Evolutionary conservation across 2,888 invertebrate genomes (phyloP).

Genomic region (Troglohyphantes excavatus): DNA sequence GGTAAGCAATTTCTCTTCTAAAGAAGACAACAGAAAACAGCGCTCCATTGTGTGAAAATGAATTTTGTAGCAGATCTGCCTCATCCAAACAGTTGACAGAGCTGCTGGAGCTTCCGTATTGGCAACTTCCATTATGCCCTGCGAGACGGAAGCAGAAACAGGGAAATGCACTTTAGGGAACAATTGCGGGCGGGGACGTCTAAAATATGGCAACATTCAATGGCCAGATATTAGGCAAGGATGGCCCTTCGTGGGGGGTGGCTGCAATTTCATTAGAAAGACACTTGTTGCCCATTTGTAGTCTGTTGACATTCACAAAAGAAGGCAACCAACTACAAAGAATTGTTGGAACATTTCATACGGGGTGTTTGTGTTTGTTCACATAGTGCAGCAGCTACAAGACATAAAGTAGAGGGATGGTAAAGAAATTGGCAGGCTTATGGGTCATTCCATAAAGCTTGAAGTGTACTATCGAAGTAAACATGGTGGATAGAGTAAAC

Average conservation of each 20-base stretch:
- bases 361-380: too few relatives aligned
- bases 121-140: not conserved
- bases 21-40: too few relatives aligned
- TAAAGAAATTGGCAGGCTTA: too few relatives aligned
- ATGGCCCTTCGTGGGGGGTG: not conserved
- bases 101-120: not conserved
- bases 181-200: not conserved
- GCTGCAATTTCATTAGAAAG: not conserved
- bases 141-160: conserved; percentile 3
- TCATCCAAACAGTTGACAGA: not conserved
- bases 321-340: not conserved
- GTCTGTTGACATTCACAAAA: not conserved
- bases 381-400: too few relatives aligned
- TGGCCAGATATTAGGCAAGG: not conserved
- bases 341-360: too few relatives aligned
- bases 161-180: conserved; percentile 25
- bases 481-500: too few relatives aligned
- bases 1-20: too few relatives aligned
- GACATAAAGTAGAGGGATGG: too few relatives aligned
- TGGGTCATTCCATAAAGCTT: too few relatives aligned
- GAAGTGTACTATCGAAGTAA: too few relatives aligned
- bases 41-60: too few relatives aligned
- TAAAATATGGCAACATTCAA: conserved; percentile 18
- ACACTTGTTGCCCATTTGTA: not conserved
- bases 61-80: not conserved